These are phyloP conservation scores for Ptyas mucosa DNA, from an alignment of 2,113 vertebrate species.

Conservation along the genomic window DNA sequence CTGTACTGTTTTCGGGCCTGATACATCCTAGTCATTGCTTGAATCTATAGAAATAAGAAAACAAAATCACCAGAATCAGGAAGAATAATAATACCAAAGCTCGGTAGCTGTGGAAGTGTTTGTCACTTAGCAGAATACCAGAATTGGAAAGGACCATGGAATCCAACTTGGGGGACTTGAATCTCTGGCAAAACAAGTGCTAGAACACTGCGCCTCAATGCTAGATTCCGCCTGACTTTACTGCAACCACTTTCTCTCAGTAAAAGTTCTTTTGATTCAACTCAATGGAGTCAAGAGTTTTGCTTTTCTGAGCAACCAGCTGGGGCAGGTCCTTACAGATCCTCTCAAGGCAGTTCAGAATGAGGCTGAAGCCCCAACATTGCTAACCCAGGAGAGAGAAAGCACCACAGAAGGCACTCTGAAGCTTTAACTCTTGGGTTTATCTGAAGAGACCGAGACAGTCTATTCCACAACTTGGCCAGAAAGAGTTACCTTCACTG, in stretches of 20 bases:
- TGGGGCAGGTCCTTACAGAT: no score
- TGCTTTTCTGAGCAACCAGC: no score
- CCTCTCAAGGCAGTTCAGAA: neutral
- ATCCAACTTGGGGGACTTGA: neutral
- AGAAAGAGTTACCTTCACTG: conserved; percentile 79
- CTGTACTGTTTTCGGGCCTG: conserved; percentile 90
- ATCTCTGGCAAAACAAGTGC: neutral
- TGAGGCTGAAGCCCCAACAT: neutral
- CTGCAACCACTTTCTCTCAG: no score
- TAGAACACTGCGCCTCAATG: neutral
- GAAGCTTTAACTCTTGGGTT: neutral
- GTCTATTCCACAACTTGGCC: neutral
- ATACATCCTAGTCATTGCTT: conserved; percentile 91
- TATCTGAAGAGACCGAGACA: neutral
- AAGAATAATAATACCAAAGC: neutral
- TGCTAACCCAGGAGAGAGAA: neutral
- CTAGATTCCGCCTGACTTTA: neutral
- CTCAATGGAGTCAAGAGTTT: no score
- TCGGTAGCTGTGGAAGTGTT: neutral
- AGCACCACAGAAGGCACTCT: neutral
- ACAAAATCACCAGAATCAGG: neutral
- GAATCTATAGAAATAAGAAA: conserved; percentile 74
- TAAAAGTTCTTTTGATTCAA: no score
- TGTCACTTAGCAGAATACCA: neutral
- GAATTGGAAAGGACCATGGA: neutral